Conservation (phyloP, 2,888 invertebrate species). For the Hydropsyche betteni region DNA sequence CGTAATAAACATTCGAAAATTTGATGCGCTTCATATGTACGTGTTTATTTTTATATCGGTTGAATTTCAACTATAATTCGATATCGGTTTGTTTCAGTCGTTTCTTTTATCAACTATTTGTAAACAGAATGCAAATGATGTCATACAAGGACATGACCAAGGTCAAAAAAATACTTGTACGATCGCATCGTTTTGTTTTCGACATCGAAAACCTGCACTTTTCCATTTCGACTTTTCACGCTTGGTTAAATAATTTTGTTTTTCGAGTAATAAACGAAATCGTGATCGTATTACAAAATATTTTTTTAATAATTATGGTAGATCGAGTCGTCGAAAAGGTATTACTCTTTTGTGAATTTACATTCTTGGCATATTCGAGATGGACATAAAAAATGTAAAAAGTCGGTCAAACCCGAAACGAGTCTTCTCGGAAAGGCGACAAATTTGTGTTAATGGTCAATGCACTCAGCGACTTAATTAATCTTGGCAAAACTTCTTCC, state of each 20-base stretch:
- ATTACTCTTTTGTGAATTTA: too few species aligned
- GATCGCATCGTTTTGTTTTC: too few species aligned
- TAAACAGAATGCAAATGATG: constrained; percentile 14
- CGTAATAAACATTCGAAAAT: too few species aligned
- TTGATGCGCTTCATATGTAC: background rate
- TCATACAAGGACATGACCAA: background rate
- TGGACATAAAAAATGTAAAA: background rate
- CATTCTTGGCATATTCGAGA: too few species aligned
- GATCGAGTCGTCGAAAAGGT: too few species aligned
- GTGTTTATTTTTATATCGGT: background rate
- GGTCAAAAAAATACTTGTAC: constrained; percentile 3
- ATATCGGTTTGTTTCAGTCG: background rate
- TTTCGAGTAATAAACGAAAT: too few species aligned
- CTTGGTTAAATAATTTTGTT: too few species aligned
- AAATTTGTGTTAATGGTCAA: background rate
- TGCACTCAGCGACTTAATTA: constrained; percentile 1
- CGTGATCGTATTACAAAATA: too few species aligned
- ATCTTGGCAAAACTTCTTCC: constrained; percentile 13
- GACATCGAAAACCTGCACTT: too few species aligned
- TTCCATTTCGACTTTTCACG: too few species aligned
- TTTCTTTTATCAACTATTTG: constrained; percentile 10
- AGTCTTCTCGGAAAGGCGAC: background rate
- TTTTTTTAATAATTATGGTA: too few species aligned
- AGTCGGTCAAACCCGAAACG: background rate
- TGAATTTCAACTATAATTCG: too few species aligned